A percentile compares a stretch with the other conserved stretches of the same genome.
These are phyloP conservation scores for Sericinus montela DNA, from an alignment of 2,888 invertebrate genomes.

Conservation along the genomic window DNA sequence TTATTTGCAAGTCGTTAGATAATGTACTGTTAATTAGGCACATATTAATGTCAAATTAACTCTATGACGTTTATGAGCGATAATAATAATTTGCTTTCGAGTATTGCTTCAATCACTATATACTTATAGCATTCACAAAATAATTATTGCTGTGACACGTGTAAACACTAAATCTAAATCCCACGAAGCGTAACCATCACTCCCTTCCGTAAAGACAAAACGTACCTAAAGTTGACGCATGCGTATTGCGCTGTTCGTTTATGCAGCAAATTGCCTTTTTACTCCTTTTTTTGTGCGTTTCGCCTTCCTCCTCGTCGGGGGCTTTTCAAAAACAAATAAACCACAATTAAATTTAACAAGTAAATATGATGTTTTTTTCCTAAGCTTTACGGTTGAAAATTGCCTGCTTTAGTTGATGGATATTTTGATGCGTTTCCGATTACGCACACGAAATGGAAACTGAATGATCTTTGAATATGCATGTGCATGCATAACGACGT, in stretches of 20 bases:
- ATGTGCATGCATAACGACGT: slow-evolving; percentile 48
- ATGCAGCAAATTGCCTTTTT: slow-evolving; percentile 42
- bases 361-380: slow-evolving; percentile 31
- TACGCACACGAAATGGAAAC: slow-evolving; percentile 72
- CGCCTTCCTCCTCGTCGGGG: slow-evolving; percentile 60
- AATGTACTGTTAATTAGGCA: neutral
- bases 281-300: slow-evolving; percentile 40
- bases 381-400: slow-evolving; percentile 42
- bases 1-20: too few species aligned
- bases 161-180: slow-evolving; percentile 36
- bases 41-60: neutral
- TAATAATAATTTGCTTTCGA: neutral
- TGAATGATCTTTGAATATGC: slow-evolving; percentile 71
- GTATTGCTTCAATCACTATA: too few species aligned
- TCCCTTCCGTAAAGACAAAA: slow-evolving; percentile 47
- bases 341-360: slow-evolving; percentile 36
- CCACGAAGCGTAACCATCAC: slow-evolving; percentile 49
- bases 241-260: slow-evolving; percentile 44
- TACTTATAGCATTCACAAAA: too few species aligned
- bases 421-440: slow-evolving; percentile 62
- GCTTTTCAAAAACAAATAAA: slow-evolving; percentile 65
- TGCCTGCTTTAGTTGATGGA: slow-evolving; percentile 34
- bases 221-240: slow-evolving; percentile 57
- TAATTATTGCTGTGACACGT: neutral
- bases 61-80: neutral